Percentiles rank a stretch among this genome's conserved stretches.
Conservation (phyloP, 2,888 invertebrate species). For the Chesias legatella region DNA sequence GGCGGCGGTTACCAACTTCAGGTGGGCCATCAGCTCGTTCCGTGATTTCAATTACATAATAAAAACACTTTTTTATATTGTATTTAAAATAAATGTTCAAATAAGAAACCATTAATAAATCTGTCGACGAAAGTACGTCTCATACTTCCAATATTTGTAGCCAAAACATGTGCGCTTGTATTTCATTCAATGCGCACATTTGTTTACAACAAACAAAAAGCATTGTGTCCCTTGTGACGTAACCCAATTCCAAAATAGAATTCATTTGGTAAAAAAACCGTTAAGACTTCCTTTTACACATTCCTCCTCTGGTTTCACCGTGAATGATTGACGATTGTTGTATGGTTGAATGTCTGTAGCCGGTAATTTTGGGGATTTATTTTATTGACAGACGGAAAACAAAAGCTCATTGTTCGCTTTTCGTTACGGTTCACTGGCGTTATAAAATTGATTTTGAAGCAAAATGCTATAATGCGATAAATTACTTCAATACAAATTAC, state of each 20-base stretch:
- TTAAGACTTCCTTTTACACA: slow-evolving; percentile 36
- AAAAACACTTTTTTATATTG: slow-evolving; percentile 1
- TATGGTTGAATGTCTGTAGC: slow-evolving; percentile 19
- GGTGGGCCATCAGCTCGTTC: too few relatives aligned
- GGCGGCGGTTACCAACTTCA: too few relatives aligned
- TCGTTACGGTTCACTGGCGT: not conserved
- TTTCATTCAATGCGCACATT: slow-evolving; percentile 51
- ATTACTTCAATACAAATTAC: too few relatives aligned
- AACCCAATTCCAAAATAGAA: slow-evolving; percentile 66
- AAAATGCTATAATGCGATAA: too few relatives aligned
- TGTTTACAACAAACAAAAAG: slow-evolving; percentile 55
- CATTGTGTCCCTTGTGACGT: slow-evolving; percentile 58
- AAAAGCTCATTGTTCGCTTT: slow-evolving; percentile 23
- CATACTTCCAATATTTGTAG: slow-evolving; percentile 26
- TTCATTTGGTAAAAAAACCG: slow-evolving; percentile 57
- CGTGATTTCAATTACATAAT: too few relatives aligned
- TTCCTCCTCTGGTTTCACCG: slow-evolving; percentile 23
- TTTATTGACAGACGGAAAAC: slow-evolving; percentile 25
- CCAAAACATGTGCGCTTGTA: slow-evolving; percentile 43
- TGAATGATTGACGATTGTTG: slow-evolving; percentile 20
- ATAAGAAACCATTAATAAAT: slow-evolving; percentile 20
- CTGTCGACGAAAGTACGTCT: slow-evolving; percentile 16
- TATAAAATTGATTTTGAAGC: not conserved
- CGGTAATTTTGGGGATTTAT: slow-evolving; percentile 21
- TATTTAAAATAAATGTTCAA: not conserved